Percentiles rank a stretch among this genome's conserved stretches.
Evolutionary conservation across 1,140 invertebrate species (phyloP).

Genomic region (Druon quercuslanigerum): DNA sequence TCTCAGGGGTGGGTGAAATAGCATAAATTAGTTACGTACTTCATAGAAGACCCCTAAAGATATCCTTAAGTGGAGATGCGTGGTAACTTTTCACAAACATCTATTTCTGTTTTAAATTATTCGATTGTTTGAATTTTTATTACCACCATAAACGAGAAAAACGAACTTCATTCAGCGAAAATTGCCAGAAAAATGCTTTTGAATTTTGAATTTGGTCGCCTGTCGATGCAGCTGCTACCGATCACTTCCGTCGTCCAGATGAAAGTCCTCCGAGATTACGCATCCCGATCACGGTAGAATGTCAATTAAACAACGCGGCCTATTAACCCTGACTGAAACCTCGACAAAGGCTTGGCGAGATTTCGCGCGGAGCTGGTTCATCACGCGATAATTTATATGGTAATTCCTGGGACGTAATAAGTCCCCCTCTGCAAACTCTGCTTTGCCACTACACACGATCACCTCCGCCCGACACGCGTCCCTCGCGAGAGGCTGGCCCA

Average conservation of each 20-base stretch:
- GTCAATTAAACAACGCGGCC: constrained; percentile 60
- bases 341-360: constrained; percentile 63
- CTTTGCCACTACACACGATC: constrained; percentile 61
- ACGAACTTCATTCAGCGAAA: no score
- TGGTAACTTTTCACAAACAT: no score
- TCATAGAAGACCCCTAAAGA: no score
- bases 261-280: constrained; percentile 45
- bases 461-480: constrained; percentile 49
- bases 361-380: constrained; percentile 62
- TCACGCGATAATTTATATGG: constrained; percentile 70
- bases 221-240: not conserved
- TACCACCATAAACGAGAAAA: no score
- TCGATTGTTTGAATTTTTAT: no score
- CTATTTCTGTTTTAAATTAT: no score
- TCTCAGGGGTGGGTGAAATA: no score
- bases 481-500: constrained; percentile 47
- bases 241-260: constrained; percentile 4
- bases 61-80: no score
- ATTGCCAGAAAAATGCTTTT: no score
- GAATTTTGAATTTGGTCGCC: no score
- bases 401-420: constrained; percentile 69
- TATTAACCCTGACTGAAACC: constrained; percentile 68
- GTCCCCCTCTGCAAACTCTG: constrained; percentile 64
- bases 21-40: no score
- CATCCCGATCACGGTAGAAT: constrained; percentile 49